A percentile compares a stretch with the other conserved stretches of the same genome.
These are phyloP conservation scores for Murina feae DNA, from an alignment of 2,113 vertebrate species.

Conservation along the genomic window DNA sequence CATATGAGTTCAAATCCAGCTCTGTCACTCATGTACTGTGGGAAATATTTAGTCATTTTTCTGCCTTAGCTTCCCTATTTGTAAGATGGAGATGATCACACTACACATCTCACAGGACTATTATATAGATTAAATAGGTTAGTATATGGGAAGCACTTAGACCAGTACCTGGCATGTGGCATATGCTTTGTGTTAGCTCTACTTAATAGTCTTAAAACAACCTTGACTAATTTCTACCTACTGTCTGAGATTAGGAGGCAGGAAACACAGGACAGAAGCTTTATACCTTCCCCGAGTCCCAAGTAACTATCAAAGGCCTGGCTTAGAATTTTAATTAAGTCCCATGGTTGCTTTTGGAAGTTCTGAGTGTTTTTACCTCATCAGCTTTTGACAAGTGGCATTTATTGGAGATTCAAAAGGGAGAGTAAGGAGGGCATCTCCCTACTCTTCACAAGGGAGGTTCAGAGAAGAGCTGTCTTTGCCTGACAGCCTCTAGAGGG, in stretches of 20 bases:
- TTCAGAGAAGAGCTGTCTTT: neutral
- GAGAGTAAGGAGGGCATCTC: neutral
- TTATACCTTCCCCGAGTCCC: neutral
- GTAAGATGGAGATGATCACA: neutral
- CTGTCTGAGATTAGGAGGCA: neutral
- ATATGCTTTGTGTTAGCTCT: neutral
- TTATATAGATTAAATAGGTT: neutral
- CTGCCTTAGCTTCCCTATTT: neutral
- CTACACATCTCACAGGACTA: too few species aligned
- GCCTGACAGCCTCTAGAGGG: neutral
- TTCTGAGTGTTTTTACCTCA: neutral
- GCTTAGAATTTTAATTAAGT: neutral
- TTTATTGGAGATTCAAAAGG: neutral
- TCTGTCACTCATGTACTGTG: neutral
- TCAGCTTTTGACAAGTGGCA: neutral
- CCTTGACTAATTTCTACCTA: neutral
- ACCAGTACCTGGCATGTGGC: neutral
- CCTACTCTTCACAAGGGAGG: fast-evolving
- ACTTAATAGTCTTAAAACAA: neutral
- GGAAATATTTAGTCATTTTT: neutral
- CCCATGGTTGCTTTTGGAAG: neutral
- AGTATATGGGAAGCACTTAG: neutral
- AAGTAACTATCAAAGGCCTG: neutral
- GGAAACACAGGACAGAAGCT: neutral
- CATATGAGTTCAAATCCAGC: neutral